Base-by-base conservation (phyloP, 2,113 vertebrate genomes). In the Silurus glanis region DNA sequence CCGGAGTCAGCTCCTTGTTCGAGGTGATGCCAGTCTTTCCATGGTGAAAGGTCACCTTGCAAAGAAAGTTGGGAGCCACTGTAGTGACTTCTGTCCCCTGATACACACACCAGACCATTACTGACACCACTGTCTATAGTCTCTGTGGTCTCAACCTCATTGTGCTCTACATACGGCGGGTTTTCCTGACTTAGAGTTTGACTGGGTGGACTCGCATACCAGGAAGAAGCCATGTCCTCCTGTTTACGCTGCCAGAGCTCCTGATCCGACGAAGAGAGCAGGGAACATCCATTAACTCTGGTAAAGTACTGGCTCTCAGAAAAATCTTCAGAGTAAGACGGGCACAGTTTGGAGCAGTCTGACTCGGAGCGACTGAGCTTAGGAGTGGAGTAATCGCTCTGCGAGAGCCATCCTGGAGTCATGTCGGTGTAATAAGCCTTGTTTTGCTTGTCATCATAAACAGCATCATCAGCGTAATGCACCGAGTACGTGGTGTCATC, bases 361-460 rank as follows among this genome's bases (percentile, higher is more conserved):
- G 98, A 99, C 86, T 99, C 98, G 21, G 98, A 99, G 61, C 94
- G 98, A 89, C 98, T 99, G 78, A 99, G 96, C 94, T 99, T 99
- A 75, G 96, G 94, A 0, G 96, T 96, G 61, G 96, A 95, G 93
- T 97, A 98, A 86, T 99, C 97, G 89, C 96, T 98, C 92, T 99
- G 97, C 45, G 97, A 97, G 86, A 97, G 96, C 97, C 98, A 99
- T 23, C 97, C 94, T 21, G 97, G 93, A 49, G 95, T 94, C 87
- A 95, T 12, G n/a, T 97, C 97, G 75, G 94, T 93, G 87, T 97
- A 96, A 88, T 94, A 96, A 21, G 92, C 89, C 89, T 95, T 95
- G n/a, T 93, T 91, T 85, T 95, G 95, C 89, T 97, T 97, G 85
- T 96, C 94, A 85, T 95, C 95, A 47, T 95, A 96, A 78, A 93